A percentile compares a stretch with the other conserved stretches of the same genome.
phyloP scores from a whole-genome alignment of 2,113 vertebrate species.

The Candoia aspera region DNA sequence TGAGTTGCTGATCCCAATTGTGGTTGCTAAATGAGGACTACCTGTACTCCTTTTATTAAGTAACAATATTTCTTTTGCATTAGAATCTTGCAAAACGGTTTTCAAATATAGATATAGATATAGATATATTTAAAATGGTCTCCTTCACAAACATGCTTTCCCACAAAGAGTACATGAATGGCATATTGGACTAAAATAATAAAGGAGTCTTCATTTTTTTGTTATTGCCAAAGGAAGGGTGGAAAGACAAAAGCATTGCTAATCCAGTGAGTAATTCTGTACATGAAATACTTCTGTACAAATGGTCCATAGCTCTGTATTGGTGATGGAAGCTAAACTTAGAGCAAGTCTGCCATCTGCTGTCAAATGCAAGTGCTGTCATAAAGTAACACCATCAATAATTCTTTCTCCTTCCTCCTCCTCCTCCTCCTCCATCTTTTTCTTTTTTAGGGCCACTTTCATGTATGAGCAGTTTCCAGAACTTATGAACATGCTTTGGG shows the following conservation, averaged over 20 bases:
- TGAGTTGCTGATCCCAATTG: background rate
- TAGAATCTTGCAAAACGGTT: background rate
- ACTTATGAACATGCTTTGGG: slow-evolving; percentile 99
- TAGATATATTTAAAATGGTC: too few relatives aligned
- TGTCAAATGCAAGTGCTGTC: slow-evolving; percentile 59
- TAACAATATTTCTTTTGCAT: background rate
- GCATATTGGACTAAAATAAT: background rate
- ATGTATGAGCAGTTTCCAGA: slow-evolving; percentile 99
- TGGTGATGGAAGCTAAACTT: slow-evolving; percentile 20
- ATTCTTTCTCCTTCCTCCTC: slow-evolving; percentile 44
- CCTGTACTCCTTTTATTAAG: background rate
- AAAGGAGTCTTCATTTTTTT: background rate
- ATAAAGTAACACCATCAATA: background rate
- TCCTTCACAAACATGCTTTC: slow-evolving; percentile 13
- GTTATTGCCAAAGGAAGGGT: background rate
- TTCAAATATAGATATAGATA: too few relatives aligned
- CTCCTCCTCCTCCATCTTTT: slow-evolving; percentile 33
- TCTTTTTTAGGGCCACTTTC: slow-evolving; percentile 85
- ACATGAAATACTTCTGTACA: slow-evolving; percentile 15
- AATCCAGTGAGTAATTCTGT: slow-evolving; percentile 22
- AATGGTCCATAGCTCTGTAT: slow-evolving; percentile 15
- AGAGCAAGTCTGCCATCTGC: slow-evolving; percentile 78
- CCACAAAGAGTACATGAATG: slow-evolving; percentile 26
- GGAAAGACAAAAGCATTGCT: slow-evolving; percentile 16
- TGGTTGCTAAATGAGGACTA: background rate